Base-by-base conservation (phyloP, 1,140 invertebrate species). In the Holotrichia oblita region DNA sequence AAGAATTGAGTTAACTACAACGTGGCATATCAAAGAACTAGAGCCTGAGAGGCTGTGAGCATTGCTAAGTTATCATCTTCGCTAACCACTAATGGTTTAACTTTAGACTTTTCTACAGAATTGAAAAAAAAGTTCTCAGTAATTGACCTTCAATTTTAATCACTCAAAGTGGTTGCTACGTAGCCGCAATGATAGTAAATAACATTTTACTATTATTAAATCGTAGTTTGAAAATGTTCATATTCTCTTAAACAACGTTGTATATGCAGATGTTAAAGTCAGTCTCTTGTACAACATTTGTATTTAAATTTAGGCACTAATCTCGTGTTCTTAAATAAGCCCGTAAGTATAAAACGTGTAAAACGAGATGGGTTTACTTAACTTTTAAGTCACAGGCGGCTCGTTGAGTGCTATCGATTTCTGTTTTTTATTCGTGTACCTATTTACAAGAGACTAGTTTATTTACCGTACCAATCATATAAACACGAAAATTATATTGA, bases 281-380 rank as follows among this genome's bases (percentile, higher is more conserved):
- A 34, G 27, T 34, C 27, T 34, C 61, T 69, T 20, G 61, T 20
- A 69, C 17, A 34, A 69, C 61, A 69, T 69, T 69, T 69, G 61
- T 69, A 69, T 69, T 69, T 69, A 69, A 69, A 69, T 69, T 69
- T 69, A 69, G 61, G 61, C 61, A 22, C 61, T 69, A 69, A 69
- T 69, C 61, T 34, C 12, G 22, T 34, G 61, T 69, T 69, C 61
- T 55, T 69, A 69, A 69, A 69, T 69, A 69, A 22, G 17, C 61
- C 27, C 61, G 27, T 34, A 34, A 9, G 48, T 55, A 55, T 55
- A 55, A 55, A 17, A n/a, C 61, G 61, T 48, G 44, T 69, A 69
- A 24, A 69, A 34, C 61, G 61, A 69, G 61, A 34, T 20, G 61
- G 61, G 61, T 22, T 69, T 69, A 69, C 22, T 69, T 34, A 6